These are phyloP conservation scores for Hesperophylax magnus DNA, from an alignment of 1,140 invertebrate genomes.

Conservation along the genomic window DNA sequence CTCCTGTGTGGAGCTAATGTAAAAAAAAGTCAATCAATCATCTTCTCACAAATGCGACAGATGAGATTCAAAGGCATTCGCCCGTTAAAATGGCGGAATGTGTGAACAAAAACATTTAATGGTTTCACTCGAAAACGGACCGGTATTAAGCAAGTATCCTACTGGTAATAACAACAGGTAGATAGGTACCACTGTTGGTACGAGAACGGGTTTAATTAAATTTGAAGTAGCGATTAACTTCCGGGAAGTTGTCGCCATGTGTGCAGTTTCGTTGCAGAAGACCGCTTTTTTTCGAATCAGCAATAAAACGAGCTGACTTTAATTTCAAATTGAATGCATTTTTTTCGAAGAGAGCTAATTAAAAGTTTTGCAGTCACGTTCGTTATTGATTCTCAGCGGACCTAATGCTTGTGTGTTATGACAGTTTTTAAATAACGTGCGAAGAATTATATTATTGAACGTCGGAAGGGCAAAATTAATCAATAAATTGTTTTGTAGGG, in stretches of 20 bases:
- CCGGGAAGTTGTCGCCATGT: not conserved
- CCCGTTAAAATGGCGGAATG: too few relatives aligned
- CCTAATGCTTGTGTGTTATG: too few relatives aligned
- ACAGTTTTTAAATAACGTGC: too few relatives aligned
- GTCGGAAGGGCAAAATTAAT: too few relatives aligned
- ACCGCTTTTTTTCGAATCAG: not conserved
- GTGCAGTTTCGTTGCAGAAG: not conserved
- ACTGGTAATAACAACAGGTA: too few relatives aligned
- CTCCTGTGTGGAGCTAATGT: too few relatives aligned
- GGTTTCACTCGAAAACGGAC: conserved; percentile 2
- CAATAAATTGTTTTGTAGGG: too few relatives aligned
- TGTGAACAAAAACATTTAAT: not conserved
- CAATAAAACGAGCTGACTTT: not conserved
- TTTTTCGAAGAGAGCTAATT: not conserved
- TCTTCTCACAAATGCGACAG: too few relatives aligned
- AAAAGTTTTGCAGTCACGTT: not conserved
- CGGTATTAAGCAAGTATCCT: not conserved
- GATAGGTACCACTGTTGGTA: not conserved
- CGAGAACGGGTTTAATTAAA: conserved; percentile 26
- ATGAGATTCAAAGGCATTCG: too few relatives aligned
- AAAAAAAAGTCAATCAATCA: too few relatives aligned
- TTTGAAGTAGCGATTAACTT: not conserved
- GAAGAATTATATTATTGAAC: too few relatives aligned
- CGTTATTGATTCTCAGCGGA: too few relatives aligned
- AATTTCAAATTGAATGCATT: not conserved